Percentiles rank a stretch among this genome's conserved stretches.
These are phyloP conservation scores for Pontoporia blainvillei DNA, from an alignment of 2,113 vertebrate genomes.

Conservation along the genomic window DNA sequence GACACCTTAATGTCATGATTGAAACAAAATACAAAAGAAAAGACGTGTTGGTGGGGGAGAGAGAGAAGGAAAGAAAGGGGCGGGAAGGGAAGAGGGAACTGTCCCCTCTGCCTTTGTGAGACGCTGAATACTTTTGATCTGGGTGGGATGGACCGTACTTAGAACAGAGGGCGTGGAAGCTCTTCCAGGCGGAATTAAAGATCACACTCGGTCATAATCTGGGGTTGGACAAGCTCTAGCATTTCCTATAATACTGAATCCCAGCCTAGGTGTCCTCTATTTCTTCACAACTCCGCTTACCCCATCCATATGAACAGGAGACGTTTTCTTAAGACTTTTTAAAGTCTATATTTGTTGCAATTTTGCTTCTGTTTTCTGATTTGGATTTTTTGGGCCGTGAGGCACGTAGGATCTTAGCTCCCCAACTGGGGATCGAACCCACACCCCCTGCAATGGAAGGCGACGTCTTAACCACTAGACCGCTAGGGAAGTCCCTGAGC, in stretches of 20 bases:
- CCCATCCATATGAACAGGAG: neutral
- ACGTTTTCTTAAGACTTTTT: too few relatives aligned
- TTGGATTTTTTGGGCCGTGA: too few relatives aligned
- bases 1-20: neutral
- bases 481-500: too few relatives aligned
- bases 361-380: too few relatives aligned
- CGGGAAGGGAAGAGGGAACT: neutral
- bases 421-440: too few relatives aligned
- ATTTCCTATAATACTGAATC: neutral
- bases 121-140: neutral
- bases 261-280: fast-evolving
- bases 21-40: neutral
- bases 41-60: neutral
- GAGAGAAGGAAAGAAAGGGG: neutral
- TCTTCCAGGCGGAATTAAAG: neutral
- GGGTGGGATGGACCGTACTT: neutral
- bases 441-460: too few relatives aligned
- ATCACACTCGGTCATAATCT: too few relatives aligned
- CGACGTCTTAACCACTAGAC: too few relatives aligned
- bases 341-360: too few relatives aligned
- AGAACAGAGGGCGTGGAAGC: neutral
- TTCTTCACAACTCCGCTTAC: neutral
- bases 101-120: neutral
- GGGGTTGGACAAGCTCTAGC: neutral
- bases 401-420: too few relatives aligned